A percentile compares a stretch with the other conserved stretches of the same genome.
phyloP scores from a whole-genome alignment of 2,113 vertebrate genomes.

The Pygoscelis antarcticus region DNA sequence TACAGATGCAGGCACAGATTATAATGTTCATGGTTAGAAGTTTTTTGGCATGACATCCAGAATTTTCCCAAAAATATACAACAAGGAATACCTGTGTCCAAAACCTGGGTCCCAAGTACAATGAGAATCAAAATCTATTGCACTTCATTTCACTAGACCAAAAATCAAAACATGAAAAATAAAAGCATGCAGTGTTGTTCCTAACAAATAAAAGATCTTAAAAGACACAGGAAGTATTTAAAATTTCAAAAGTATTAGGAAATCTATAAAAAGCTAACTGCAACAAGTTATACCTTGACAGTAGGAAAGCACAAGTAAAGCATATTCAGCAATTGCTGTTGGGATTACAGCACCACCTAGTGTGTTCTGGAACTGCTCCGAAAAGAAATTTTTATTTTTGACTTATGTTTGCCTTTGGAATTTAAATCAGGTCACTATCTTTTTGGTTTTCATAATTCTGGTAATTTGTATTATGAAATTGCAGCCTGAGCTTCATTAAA shows the following conservation, averaged over 20 bases:
- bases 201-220: background rate
- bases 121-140: background rate
- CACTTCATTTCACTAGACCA: background rate
- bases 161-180: background rate
- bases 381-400: background rate
- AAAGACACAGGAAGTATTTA: background rate
- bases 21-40: background rate
- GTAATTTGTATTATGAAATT: background rate
- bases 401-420: background rate
- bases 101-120: background rate
- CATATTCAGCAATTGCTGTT: background rate
- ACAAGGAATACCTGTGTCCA: background rate
- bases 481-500: background rate
- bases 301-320: background rate
- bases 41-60: background rate
- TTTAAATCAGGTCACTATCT: background rate
- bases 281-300: background rate
- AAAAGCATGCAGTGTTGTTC: rapidly evolving
- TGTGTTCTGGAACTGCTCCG: slow-evolving; percentile 7
- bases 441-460: background rate
- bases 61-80: background rate
- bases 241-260: background rate
- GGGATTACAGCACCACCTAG: slow-evolving; percentile 77
- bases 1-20: background rate
- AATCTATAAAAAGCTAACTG: background rate